A percentile compares a stretch with the other conserved stretches of the same genome.
Conservation (phyloP, 2,113 vertebrate genomes). For the Cairina moschata region DNA sequence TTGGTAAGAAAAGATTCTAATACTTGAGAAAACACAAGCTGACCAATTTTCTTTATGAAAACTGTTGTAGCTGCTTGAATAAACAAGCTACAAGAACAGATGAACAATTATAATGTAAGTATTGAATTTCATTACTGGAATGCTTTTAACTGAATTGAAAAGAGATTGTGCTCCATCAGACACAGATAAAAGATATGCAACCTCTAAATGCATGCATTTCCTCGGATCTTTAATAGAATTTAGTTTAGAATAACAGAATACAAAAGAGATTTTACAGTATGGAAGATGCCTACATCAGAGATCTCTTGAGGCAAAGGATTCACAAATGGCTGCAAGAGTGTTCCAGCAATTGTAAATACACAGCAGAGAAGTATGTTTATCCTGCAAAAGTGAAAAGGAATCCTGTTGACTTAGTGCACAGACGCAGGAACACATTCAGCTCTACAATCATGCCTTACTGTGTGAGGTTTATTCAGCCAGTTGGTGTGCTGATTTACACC, state of each 20-base stretch:
- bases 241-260: neutral
- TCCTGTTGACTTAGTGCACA: neutral
- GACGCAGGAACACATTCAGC: constrained; percentile 10
- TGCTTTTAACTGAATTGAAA: neutral
- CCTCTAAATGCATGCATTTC: neutral
- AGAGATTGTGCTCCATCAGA: neutral
- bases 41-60: neutral
- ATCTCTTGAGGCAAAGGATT: neutral
- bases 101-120: neutral
- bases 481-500: neutral
- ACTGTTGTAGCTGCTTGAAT: neutral
- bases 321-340: neutral
- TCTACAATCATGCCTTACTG: neutral
- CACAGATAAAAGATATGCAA: neutral
- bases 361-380: constrained; percentile 4
- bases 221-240: neutral
- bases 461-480: neutral
- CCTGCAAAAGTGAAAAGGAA: neutral
- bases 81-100: neutral
- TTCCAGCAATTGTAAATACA: neutral
- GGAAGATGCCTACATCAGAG: neutral
- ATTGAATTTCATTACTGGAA: neutral
- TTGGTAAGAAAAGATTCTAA: neutral
- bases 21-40: neutral
- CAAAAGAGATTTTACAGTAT: neutral